Conservation (phyloP, 2,797 vertebrate genomes). For the Gila robusta region DNA sequence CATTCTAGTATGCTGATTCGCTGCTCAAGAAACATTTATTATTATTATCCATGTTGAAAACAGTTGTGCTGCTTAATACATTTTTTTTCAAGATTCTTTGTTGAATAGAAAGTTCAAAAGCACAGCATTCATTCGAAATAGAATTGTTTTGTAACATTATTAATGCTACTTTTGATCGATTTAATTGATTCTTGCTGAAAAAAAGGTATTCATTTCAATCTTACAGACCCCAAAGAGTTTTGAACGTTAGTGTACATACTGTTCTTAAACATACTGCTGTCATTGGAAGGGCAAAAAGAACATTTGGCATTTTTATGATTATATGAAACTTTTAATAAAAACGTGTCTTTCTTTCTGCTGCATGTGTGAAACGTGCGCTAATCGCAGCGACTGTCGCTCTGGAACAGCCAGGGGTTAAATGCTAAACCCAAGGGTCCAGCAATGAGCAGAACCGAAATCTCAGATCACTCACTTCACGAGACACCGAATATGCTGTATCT, state of each 20-base stretch:
- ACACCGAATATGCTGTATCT: neutral
- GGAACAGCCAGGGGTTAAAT: constrained; percentile 5
- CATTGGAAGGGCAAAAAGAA: neutral
- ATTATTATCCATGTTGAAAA: neutral
- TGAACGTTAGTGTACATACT: neutral
- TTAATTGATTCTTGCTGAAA: neutral
- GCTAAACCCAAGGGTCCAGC: neutral
- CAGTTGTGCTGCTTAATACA: neutral
- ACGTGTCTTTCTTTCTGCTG: neutral
- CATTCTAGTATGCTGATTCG: neutral
- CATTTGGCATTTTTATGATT: neutral
- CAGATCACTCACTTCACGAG: neutral
- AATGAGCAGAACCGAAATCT: neutral
- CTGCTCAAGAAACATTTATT: too few relatives aligned
- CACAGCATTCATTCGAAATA: neutral
- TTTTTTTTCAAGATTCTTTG: neutral
- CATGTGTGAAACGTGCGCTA: neutral
- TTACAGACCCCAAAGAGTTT: neutral
- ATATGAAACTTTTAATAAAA: neutral
- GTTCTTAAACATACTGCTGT: neutral
- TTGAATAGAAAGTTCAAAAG: neutral
- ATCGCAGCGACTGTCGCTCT: neutral
- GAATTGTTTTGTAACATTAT: neutral
- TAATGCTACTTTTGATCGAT: neutral
- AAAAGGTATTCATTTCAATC: too few relatives aligned